These are phyloP conservation scores for Crocallis elinguaria DNA, from an alignment of 2,888 invertebrate species.

Conservation along the genomic window DNA sequence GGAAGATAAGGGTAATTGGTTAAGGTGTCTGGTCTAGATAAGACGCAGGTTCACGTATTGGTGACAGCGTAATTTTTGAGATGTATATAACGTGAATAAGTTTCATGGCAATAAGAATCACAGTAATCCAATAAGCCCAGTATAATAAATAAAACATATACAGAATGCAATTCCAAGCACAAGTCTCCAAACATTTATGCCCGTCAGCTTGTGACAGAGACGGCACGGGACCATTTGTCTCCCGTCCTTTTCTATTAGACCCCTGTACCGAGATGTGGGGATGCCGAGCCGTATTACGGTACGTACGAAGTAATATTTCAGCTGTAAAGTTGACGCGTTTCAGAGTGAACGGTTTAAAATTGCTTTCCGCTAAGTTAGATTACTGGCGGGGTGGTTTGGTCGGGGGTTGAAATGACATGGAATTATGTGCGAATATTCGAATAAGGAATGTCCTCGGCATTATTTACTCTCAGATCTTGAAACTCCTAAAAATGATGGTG, in stretches of 20 bases:
- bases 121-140: not conserved
- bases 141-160: constrained; percentile 1
- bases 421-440: not conserved
- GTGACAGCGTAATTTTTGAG: no score
- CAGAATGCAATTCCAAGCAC: constrained; percentile 13
- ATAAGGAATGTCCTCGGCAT: no score
- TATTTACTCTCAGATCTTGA: no score
- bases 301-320: constrained; percentile 22
- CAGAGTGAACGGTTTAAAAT: constrained; percentile 18
- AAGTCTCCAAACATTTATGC: constrained; percentile 6
- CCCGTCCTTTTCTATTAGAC: constrained; percentile 17
- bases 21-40: no score
- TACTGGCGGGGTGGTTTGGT: not conserved
- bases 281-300: not conserved
- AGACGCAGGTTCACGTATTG: no score
- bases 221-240: constrained; percentile 21
- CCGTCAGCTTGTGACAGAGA: constrained; percentile 17
- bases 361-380: constrained; percentile 24
- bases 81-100: no score
- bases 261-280: constrained; percentile 10
- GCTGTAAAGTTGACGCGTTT: constrained; percentile 14
- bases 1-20: no score
- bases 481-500: no score
- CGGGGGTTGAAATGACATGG: constrained; percentile 5
- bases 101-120: no score